Conservation (phyloP, 2,113 vertebrate species). For the Trogon melanurus region DNA sequence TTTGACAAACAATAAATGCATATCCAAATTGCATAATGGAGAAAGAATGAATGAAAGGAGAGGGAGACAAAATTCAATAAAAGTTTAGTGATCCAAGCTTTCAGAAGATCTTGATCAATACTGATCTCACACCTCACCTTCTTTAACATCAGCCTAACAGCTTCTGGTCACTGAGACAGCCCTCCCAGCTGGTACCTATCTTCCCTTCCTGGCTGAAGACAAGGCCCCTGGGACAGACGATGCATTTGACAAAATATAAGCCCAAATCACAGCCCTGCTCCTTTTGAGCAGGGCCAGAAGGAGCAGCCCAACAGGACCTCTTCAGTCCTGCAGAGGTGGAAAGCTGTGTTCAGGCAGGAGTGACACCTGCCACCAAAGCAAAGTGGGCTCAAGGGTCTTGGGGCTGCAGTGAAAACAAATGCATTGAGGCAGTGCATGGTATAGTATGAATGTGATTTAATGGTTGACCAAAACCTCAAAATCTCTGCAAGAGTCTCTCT, state of each 20-base stretch:
- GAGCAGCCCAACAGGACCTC: background rate
- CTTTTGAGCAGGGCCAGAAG: background rate
- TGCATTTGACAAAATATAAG: background rate
- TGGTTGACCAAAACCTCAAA: background rate
- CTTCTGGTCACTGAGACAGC: background rate
- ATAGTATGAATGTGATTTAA: background rate
- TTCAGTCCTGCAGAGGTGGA: background rate
- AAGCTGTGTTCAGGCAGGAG: background rate
- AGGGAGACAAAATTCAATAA: background rate
- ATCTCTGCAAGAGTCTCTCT: background rate
- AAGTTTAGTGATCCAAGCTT: background rate
- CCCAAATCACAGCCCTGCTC: background rate
- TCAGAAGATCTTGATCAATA: background rate
- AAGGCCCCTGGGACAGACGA: background rate
- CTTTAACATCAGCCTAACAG: background rate
- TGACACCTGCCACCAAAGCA: background rate
- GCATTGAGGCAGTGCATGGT: background rate
- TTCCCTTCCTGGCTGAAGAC: background rate
- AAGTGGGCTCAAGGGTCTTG: background rate
- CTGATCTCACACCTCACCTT: background rate
- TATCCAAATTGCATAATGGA: background rate
- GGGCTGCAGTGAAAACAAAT: background rate
- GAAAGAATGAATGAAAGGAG: background rate
- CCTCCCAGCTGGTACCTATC: rapidly evolving
- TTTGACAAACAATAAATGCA: background rate